Evolutionary conservation across 2,113 vertebrate genomes (phyloP).

Genomic region (Vidua chalybeata): DNA sequence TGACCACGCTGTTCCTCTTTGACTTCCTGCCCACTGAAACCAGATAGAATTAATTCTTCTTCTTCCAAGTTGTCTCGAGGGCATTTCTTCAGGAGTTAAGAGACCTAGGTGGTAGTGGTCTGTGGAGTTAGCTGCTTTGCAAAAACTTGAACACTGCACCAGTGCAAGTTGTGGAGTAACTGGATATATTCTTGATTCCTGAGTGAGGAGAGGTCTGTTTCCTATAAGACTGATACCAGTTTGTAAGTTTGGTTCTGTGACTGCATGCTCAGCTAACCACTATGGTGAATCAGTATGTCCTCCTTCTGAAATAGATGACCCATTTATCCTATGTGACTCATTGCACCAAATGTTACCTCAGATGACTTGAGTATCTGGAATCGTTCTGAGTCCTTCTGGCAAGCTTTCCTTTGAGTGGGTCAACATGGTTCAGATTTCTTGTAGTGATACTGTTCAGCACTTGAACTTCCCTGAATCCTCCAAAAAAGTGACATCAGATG

Average conservation of each 20-base stretch:
- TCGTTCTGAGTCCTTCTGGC: background rate
- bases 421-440: background rate
- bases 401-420: background rate
- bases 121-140: background rate
- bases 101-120: background rate
- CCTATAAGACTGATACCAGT: background rate
- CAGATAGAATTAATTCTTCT: background rate
- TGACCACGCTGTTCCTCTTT: slow-evolving; percentile 15
- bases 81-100: background rate
- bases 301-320: background rate
- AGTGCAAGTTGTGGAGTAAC: background rate
- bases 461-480: background rate
- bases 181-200: background rate
- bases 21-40: slow-evolving; percentile 20
- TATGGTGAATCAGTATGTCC: background rate
- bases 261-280: background rate
- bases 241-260: background rate
- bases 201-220: background rate
- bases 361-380: slow-evolving; percentile 32
- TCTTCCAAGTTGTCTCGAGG: background rate
- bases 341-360: background rate
- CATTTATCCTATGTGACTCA: background rate
- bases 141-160: background rate
- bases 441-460: background rate
- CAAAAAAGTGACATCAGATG: background rate